Evolutionary conservation across 2,113 vertebrate species (phyloP).

Genomic region (Muscicapa adusta): DNA sequence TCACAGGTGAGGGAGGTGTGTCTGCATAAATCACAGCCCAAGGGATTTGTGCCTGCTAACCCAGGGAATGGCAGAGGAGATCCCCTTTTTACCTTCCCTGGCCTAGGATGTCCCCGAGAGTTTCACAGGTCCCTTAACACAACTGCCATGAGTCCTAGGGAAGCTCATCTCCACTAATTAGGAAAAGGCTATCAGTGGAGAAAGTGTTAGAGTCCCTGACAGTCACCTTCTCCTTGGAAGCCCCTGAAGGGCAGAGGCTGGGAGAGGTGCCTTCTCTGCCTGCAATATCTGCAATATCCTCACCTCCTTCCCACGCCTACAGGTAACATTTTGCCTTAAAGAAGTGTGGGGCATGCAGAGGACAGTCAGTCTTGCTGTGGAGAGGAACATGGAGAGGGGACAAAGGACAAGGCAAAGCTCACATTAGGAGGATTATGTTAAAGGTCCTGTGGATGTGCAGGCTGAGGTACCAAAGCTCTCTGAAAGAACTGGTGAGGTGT

Average conservation of each 20-base stretch:
- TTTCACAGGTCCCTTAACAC: neutral
- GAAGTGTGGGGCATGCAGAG: neutral
- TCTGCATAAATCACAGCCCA: neutral
- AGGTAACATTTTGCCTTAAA: neutral
- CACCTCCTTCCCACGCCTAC: neutral
- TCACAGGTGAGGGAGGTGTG: neutral
- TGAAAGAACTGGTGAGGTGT: neutral
- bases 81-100: neutral
- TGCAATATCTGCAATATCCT: neutral
- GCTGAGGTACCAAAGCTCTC: neutral
- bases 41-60: neutral
- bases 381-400: accelerated
- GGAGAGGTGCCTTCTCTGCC: neutral
- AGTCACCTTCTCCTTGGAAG: neutral
- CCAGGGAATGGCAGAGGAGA: accelerated
- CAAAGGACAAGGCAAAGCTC: neutral
- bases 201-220: neutral
- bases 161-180: neutral
- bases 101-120: no score
- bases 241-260: neutral
- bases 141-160: accelerated
- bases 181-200: neutral
- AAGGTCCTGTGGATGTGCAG: neutral
- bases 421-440: neutral
- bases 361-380: neutral